Base-by-base conservation (phyloP, 2,888 invertebrate genomes). In the Drosophila yooni region DNA sequence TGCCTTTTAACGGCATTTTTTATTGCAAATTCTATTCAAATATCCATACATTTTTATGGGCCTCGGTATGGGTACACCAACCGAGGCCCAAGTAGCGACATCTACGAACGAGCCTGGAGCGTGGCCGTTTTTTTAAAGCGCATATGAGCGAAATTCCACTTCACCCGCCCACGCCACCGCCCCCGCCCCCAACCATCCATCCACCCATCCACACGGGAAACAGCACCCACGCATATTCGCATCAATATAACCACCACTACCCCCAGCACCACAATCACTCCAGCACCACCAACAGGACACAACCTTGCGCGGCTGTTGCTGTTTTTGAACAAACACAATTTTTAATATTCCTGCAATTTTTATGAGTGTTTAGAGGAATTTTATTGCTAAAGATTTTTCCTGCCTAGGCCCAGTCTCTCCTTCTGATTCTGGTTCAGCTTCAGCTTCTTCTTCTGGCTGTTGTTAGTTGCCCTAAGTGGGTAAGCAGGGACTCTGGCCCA, bases 331-430 rank as follows among this genome's bases (percentile, higher is more conserved):
- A 92, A 92, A 92, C 91, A 91, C 90, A 92, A 91, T 92, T 92
- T 92, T 92, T 92, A 92, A 93, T 93, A 92, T 93, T 91, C 92
- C 83, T 91, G 91, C 92, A 92, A 92, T 92, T 93, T 92, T 92
- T 92, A 92, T 92, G 92, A 92, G 92, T 92, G 91, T 92, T 91
- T 89, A 92, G 91, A 89, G 91, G 91, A 92, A 92, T 93, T 92
- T 92, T 92, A 92, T 93, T 92, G 93, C 92, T 81, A 86, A 92
- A 89, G 92, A 92, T 88, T 90, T 89, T 83, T 73, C 66, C 70
- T 57, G 78, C 82, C 85, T 86, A 91, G 84, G 73, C 50, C 57
- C 58, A 38, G 34, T n/a, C n/a, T 18, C n/a, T 43, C 43, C 43
- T 6, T 43, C 11, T 43, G 40, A n/a, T 21, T 10, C n/a, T 40